Base-by-base conservation (phyloP, 2,797 vertebrate species). In the Myotis pilosus region DNA sequence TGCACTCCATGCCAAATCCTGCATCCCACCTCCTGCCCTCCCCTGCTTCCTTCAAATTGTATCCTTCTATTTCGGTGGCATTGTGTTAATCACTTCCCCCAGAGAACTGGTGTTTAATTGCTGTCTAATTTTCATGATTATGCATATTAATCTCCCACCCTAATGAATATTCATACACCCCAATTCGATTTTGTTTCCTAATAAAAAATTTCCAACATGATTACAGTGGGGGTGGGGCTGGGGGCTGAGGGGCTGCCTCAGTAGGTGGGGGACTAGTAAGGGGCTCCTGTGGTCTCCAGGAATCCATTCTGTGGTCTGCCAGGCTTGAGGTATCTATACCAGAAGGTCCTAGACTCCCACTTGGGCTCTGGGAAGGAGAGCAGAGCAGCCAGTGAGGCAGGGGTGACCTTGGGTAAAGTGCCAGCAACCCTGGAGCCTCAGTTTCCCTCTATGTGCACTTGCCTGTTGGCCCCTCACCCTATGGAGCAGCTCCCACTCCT, bases 111-210 rank as follows among this genome's bases (percentile, higher is more conserved):
- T 97, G 98, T 99, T 99, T 99, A 99, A 99, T 99, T 99, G 99
- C 98, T 98, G 98, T 97, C 99, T 99, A 98, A 99, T 99, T 99
- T 99, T 98, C 99, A 99, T 99, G 99, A 99, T 99, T 99, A 98
- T 99, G 99, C 99, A 99, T 99, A 99, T 99, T 99, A 99, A 99
- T 99, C 98, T 41, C 12, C 13, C 95, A 94, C 93, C 97, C 98
- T 99, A 98, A 99, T 99, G 99, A 99, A 99, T 99, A 99, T 99
- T 99, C 99, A 99, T 99, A 98, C 76, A 96, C 96, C 92, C 96
- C 97, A 96, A 98, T 99, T 99, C 98, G 98, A 98, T 99, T 99
- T 99, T 99, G 98, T 99, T 99, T 99, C 98, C 98, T 98, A 99
- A 99, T 99, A 98, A 99, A 99, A 99, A 99, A 98, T 95, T 97